Conservation (phyloP, 2,888 invertebrate species). For the Lepidochitona cinerea region DNA sequence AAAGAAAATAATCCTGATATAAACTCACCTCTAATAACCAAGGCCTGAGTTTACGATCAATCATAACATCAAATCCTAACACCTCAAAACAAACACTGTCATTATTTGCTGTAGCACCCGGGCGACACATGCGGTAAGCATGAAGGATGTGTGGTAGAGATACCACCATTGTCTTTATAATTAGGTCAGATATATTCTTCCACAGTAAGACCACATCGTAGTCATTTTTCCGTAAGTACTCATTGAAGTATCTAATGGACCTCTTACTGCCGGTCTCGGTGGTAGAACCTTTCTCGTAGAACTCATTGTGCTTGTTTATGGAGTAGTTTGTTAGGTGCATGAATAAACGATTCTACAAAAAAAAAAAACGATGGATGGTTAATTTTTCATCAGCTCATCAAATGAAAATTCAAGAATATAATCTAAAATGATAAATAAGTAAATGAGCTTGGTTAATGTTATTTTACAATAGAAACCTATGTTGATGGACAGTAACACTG, state of each 20-base stretch:
- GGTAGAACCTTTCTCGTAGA: constrained; percentile 64
- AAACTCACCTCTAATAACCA: constrained; percentile 69
- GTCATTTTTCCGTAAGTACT: constrained; percentile 65
- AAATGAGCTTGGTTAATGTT: too few relatives aligned
- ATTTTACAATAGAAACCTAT: too few relatives aligned
- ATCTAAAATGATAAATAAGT: too few relatives aligned
- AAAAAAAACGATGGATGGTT: neutral
- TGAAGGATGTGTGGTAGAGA: constrained; percentile 69
- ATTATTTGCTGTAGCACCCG: constrained; percentile 62
- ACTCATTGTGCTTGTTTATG: constrained; percentile 70
- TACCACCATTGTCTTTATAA: constrained; percentile 67
- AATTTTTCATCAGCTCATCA: too few relatives aligned
- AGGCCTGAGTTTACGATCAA: constrained; percentile 68
- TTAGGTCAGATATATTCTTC: constrained; percentile 68
- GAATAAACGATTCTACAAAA: constrained; percentile 62
- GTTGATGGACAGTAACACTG: too few relatives aligned
- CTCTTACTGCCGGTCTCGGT: constrained; percentile 68
- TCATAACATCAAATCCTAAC: constrained; percentile 70
- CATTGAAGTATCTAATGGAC: constrained; percentile 66
- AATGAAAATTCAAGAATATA: too few relatives aligned
- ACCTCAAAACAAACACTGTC: constrained; percentile 71
- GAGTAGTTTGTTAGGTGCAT: constrained; percentile 72
- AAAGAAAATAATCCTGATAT: neutral
- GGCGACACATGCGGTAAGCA: constrained; percentile 71
- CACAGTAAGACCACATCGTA: constrained; percentile 65